Evolutionary conservation across 2,113 vertebrate genomes (phyloP).

Genomic region (Panthera leo): DNA sequence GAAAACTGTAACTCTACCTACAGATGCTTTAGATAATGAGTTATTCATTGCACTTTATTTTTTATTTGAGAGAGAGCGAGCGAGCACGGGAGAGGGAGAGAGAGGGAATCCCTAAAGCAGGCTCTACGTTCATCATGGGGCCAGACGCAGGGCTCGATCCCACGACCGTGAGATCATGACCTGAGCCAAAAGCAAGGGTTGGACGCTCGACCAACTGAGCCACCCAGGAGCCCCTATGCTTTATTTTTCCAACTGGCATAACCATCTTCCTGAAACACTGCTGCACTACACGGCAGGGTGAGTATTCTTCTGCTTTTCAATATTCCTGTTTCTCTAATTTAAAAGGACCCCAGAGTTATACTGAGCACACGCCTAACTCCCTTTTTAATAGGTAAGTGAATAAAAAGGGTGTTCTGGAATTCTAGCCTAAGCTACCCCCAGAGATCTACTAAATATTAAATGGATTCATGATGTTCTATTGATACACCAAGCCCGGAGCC

Average conservation of each 20-base stretch:
- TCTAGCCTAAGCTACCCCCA: background rate
- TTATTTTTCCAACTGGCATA: background rate
- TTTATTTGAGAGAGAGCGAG: background rate
- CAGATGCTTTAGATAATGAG: background rate
- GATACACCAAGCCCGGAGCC: background rate
- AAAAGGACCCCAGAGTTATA: background rate
- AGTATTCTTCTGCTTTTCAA: background rate
- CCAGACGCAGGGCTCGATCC: too few species aligned
- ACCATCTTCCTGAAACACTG: background rate
- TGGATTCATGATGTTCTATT: background rate
- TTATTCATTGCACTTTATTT: background rate
- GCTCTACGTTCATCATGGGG: too few species aligned
- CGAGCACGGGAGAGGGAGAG: too few species aligned
- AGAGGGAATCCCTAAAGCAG: too few species aligned
- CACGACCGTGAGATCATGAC: too few species aligned
- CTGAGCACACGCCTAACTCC: background rate
- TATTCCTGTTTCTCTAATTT: background rate
- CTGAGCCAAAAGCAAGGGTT: too few species aligned
- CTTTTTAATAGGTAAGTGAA: background rate
- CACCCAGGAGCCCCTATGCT: too few species aligned
- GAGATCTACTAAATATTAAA: background rate
- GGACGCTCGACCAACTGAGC: too few species aligned
- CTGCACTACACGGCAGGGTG: too few species aligned
- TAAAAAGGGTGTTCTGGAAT: background rate
- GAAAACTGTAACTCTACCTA: background rate